These are phyloP conservation scores for Stenchaetothrips biformis DNA, from an alignment of 2,888 invertebrate species.

Conservation along the genomic window DNA sequence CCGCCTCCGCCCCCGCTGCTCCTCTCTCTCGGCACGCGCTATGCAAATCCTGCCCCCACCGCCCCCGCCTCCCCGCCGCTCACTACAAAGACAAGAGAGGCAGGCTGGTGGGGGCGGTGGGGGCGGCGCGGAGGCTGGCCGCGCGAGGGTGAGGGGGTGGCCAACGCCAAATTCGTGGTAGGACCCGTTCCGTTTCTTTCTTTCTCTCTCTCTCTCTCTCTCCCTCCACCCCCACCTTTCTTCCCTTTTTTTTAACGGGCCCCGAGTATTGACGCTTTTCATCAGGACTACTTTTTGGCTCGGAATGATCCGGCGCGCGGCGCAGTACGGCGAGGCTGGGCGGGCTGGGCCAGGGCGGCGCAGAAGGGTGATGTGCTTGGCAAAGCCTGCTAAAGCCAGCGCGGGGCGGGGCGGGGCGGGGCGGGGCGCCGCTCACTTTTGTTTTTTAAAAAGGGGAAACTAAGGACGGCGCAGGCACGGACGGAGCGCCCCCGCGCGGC, in stretches of 20 bases:
- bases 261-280: constrained; percentile 23
- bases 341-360: background rate
- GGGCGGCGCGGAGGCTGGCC: background rate
- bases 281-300: constrained; percentile 24
- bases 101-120: background rate
- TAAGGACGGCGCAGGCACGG: no score
- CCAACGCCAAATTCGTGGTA: constrained; percentile 17
- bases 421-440: background rate
- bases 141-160: constrained; percentile 4
- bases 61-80: background rate
- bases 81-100: constrained; percentile 22
- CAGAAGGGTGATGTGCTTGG: background rate
- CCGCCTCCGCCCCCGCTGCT: background rate
- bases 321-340: background rate
- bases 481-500: no score
- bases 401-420: background rate
- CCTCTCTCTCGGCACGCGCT: constrained; percentile 3
- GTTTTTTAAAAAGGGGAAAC: no score
- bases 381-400: background rate
- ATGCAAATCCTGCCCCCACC: background rate
- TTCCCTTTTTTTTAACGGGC: constrained; percentile 15
- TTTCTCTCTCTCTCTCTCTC: background rate
- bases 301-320: constrained; percentile 13
- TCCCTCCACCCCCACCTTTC: background rate
- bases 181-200: constrained; percentile 22